Percentiles rank a stretch among this genome's conserved stretches.
Evolutionary conservation across 2,797 vertebrate species (phyloP).

Genomic region (Echiichthys vipera): DNA sequence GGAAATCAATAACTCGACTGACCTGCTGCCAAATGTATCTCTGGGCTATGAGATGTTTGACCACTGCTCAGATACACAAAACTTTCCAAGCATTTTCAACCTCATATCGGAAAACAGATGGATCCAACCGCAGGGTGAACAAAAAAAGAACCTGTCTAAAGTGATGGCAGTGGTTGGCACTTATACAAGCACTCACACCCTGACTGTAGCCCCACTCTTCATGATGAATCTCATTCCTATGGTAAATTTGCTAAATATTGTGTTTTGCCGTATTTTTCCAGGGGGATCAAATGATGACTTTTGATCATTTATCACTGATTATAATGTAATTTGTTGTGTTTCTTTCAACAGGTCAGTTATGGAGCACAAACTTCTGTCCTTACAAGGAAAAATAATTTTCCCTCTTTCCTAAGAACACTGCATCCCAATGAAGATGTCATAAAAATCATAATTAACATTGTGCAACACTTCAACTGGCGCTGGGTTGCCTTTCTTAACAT

Average conservation of each 20-base stretch:
- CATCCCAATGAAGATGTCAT: slow-evolving; percentile 82
- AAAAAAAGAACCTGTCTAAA: slow-evolving; percentile 39
- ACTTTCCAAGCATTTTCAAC: slow-evolving; percentile 63
- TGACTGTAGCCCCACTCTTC: slow-evolving; percentile 74
- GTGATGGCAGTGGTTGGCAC: slow-evolving; percentile 76
- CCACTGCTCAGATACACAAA: slow-evolving; percentile 74
- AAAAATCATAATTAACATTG: slow-evolving; percentile 79
- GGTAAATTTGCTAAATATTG: too few relatives aligned
- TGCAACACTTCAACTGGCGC: slow-evolving; percentile 85
- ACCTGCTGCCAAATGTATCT: slow-evolving; percentile 80
- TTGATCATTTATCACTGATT: not conserved
- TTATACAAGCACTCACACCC: slow-evolving; percentile 63
- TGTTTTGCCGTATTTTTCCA: not conserved
- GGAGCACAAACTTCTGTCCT: slow-evolving; percentile 70
- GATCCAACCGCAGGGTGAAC: slow-evolving; percentile 30
- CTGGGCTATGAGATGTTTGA: slow-evolving; percentile 88
- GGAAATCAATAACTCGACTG: slow-evolving; percentile 84
- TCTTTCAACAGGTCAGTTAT: slow-evolving; percentile 78
- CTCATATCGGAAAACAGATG: slow-evolving; percentile 65
- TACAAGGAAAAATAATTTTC: slow-evolving; percentile 68
- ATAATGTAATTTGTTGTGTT: not conserved
- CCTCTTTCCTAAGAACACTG: slow-evolving; percentile 87
- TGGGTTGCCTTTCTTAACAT: slow-evolving; percentile 88
- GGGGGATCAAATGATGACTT: too few relatives aligned
- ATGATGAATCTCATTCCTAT: slow-evolving; percentile 75